Conservation (phyloP, 2,888 invertebrate genomes). For the Cancer borealis region DNA sequence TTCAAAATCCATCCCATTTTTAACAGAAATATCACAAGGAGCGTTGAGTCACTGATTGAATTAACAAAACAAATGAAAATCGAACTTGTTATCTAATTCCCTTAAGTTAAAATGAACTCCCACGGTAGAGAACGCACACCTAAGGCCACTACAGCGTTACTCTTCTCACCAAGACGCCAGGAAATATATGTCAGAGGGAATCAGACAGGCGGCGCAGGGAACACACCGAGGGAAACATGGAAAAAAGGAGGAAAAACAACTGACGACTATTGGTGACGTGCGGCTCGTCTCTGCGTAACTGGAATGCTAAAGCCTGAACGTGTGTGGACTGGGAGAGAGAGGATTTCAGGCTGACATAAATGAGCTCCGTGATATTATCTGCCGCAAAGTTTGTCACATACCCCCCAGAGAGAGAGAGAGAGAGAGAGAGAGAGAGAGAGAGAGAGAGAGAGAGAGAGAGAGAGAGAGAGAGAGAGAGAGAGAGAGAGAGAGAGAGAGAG, state of each 20-base stretch:
- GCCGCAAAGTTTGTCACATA: conserved; percentile 3
- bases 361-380: conserved; percentile 21
- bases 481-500: conserved; percentile 40
- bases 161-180: neutral
- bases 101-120: no score
- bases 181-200: neutral
- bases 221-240: neutral
- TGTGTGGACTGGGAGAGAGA: neutral
- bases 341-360: conserved; percentile 35
- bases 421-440: conserved; percentile 56
- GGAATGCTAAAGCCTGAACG: conserved; percentile 2
- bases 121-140: neutral
- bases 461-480: conserved; percentile 34
- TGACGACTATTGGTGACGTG: neutral
- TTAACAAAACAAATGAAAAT: no score
- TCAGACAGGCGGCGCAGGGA: neutral
- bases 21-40: neutral
- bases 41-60: no score
- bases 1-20: neutral
- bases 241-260: neutral
- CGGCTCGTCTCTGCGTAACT: neutral
- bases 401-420: neutral
- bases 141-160: neutral
- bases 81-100: no score
- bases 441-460: conserved; percentile 51